These are phyloP conservation scores for Eulithis testata DNA, from an alignment of 2,888 invertebrate species.

Conservation along the genomic window DNA sequence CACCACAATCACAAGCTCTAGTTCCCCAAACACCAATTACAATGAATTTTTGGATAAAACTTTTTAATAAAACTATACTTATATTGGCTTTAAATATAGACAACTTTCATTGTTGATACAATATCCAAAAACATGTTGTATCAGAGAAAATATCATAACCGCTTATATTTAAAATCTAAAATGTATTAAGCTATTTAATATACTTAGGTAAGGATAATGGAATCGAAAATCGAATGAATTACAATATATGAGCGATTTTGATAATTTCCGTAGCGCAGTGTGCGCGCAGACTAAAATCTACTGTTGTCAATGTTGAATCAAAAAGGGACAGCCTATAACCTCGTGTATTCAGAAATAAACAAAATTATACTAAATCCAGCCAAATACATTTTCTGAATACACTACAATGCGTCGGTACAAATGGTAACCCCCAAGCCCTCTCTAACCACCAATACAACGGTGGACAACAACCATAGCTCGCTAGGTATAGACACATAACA, in stretches of 20 bases:
- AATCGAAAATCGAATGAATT: background rate
- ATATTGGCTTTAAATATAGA: conserved; percentile 8
- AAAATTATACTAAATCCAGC: conserved; percentile 26
- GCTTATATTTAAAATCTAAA: conserved; percentile 23
- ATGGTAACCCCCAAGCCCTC: conserved; percentile 62
- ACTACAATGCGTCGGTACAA: conserved; percentile 53
- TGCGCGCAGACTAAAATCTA: conserved; percentile 72
- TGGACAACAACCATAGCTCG: conserved; percentile 76
- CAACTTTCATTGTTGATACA: conserved; percentile 27
- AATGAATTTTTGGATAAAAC: conserved; percentile 43
- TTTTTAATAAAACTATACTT: conserved; percentile 16
- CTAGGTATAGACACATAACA: conserved; percentile 82
- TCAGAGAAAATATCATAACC: conserved; percentile 34
- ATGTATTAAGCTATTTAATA: background rate
- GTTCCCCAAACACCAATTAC: conserved; percentile 43
- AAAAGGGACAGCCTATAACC: conserved; percentile 54
- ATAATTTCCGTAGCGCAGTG: conserved; percentile 63
- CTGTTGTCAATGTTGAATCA: conserved; percentile 73
- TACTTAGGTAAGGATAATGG: background rate
- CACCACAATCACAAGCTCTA: conserved; percentile 31
- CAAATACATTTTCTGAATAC: conserved; percentile 56
- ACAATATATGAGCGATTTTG: conserved; percentile 53
- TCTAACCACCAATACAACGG: conserved; percentile 61
- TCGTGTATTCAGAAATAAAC: conserved; percentile 43
- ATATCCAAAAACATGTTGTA: conserved; percentile 46